Percentiles rank a stretch among this genome's conserved stretches.
Evolutionary conservation across 2,797 vertebrate genomes (phyloP).

Genomic region (Sebastiscus albofasciatus): DNA sequence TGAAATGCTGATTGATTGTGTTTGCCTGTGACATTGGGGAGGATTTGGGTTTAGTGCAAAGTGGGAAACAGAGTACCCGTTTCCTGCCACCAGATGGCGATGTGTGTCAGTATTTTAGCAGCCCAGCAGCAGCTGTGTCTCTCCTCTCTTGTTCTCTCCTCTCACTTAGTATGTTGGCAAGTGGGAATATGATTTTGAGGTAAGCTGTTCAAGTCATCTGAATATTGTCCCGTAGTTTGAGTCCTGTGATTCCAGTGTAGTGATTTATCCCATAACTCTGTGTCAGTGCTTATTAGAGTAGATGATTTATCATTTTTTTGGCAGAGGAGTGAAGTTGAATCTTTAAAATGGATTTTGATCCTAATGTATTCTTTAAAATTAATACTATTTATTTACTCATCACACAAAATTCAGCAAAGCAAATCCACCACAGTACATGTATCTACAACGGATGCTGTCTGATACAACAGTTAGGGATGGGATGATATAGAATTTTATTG

Average conservation of each 20-base stretch:
- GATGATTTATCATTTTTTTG: neutral
- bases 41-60: neutral
- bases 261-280: conserved; percentile 14
- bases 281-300: conserved; percentile 43
- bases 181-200: conserved; percentile 97
- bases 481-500: too few species aligned
- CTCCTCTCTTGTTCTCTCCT: conserved; percentile 58
- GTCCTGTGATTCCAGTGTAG: conserved; percentile 27
- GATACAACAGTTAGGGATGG: neutral
- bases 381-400: neutral
- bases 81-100: conserved; percentile 79
- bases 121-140: conserved; percentile 39
- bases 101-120: conserved; percentile 36
- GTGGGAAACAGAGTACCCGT: neutral
- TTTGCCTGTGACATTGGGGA: neutral
- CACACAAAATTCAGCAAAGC: neutral
- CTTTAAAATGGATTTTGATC: conserved; percentile 7
- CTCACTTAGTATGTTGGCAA: conserved; percentile 90
- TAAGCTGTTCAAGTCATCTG: conserved; percentile 79
- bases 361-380: neutral
- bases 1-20: conserved; percentile 19
- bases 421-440: neutral
- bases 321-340: neutral
- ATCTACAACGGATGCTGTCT: neutral
- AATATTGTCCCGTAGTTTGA: conserved; percentile 14